Evolutionary conservation across 1,140 invertebrate species (phyloP).

Genomic region (Bombus confusus): DNA sequence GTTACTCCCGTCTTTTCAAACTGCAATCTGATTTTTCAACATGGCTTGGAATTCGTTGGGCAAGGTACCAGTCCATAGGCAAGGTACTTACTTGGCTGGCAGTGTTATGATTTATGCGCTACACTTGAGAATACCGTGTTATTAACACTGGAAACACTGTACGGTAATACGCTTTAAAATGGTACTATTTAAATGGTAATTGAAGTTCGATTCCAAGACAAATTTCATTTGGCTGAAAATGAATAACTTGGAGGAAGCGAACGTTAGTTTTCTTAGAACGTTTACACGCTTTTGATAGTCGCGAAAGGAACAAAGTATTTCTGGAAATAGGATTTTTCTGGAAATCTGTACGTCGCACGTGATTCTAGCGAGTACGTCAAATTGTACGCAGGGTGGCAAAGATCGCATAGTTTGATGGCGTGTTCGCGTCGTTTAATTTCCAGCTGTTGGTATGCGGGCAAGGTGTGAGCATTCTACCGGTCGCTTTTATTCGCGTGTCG

Average conservation of each 20-base stretch:
- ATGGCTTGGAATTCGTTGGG: not conserved
- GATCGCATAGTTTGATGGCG: not conserved
- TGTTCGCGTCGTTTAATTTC: conserved; percentile 45
- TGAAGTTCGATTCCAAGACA: too few relatives aligned
- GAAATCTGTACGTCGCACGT: too few relatives aligned
- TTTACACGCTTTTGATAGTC: too few relatives aligned
- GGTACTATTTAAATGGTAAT: too few relatives aligned
- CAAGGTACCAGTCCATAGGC: not conserved
- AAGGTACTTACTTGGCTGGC: not conserved
- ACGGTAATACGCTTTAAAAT: too few relatives aligned
- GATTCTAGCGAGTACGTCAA: too few relatives aligned
- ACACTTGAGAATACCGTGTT: not conserved
- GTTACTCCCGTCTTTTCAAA: not conserved
- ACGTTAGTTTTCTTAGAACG: too few relatives aligned
- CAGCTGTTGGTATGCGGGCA: conserved; percentile 36
- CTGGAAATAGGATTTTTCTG: too few relatives aligned
- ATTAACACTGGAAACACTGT: too few relatives aligned
- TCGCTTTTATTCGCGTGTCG: conserved; percentile 59
- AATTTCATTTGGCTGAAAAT: too few relatives aligned
- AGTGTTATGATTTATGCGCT: not conserved
- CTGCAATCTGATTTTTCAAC: not conserved
- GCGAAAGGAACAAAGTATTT: too few relatives aligned
- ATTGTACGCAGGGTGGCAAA: not conserved
- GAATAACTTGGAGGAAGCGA: too few relatives aligned
- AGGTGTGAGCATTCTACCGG: conserved; percentile 45